phyloP scores from a whole-genome alignment of 2,888 invertebrate genomes.

The Patella depressa region DNA sequence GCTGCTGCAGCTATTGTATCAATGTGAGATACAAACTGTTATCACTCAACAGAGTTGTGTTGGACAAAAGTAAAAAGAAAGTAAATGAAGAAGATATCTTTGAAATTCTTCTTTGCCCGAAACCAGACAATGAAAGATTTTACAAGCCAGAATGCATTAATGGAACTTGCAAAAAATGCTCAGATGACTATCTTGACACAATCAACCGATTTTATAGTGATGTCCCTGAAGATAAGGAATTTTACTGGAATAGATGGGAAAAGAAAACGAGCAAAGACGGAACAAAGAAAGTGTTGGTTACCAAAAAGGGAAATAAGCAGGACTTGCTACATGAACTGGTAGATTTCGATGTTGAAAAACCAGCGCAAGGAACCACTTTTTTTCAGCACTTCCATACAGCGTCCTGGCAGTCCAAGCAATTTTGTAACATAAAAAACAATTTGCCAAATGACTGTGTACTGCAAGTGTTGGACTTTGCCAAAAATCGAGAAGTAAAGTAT shows the following conservation, averaged over 20 bases:
- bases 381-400: too few relatives aligned
- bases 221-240: neutral
- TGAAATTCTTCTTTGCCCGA: neutral
- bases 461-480: slow-evolving; percentile 27
- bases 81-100: neutral
- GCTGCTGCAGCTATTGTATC: neutral
- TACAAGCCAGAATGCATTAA: neutral
- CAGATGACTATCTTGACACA: slow-evolving; percentile 21
- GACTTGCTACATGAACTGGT: slow-evolving; percentile 31
- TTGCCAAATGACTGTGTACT: too few relatives aligned
- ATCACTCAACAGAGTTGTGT: neutral
- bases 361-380: neutral
- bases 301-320: slow-evolving; percentile 25
- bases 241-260: slow-evolving; percentile 8
- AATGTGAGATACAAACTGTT: neutral
- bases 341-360: slow-evolving; percentile 2
- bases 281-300: slow-evolving; percentile 27
- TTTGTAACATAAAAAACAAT: too few relatives aligned
- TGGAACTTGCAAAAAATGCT: too few relatives aligned
- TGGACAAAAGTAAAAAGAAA: neutral
- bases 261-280: neutral
- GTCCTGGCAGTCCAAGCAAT: too few relatives aligned
- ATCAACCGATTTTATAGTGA: slow-evolving; percentile 19
- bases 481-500: slow-evolving; percentile 27
- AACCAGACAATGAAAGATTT: neutral